Evolutionary conservation across 1,140 invertebrate species (phyloP), one percentile per base, ranked within the genome.

Genomic region (Leptinotarsa texana): DNA sequence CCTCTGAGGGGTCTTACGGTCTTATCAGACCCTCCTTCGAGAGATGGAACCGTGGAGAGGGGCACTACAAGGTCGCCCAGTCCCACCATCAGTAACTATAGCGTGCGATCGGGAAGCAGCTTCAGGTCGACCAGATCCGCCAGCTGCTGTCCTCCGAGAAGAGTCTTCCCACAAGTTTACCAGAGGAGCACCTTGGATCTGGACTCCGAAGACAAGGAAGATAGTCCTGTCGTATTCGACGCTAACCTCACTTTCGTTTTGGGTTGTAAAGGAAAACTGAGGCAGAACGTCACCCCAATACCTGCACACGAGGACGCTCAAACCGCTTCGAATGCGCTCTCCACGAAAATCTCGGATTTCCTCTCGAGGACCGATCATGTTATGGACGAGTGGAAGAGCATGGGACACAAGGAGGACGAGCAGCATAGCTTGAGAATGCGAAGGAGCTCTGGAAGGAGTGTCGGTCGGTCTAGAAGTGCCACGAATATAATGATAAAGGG

Each of bases 401-500:
- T 92, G 6, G 91, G 91, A 0, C 88, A 88, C 70, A 90, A 87
- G 75, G 89, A 89, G 76, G 87, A 90, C 3, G 75, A 88, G 22
- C 74, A 87, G 48, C 84, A 86, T 49, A 79, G 80, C 15, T 73
- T 79, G 49, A 75, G 78, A 21, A 85, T 83, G 51, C 81, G 83
- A 67, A 83, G 85, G 33, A 83, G 81, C 72, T 27, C 80, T 47
- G 86, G 86, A 74, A 71, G 86, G 84, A n/a, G 84, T 82, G 78
- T 91, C 22, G 89, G 89, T 8, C 89, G 90, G 77, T 92, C 91
- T n/a, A 89, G 89, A 47, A 93, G 92, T 73, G 91, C 92, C 0
- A 92, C 92, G 4, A 94, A 94, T 82, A 94, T 94, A 69, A 89
- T 92, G 88, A 93, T 94, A 63, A 93, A 92, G 80, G 92, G 92